Evolutionary conservation across 2,888 invertebrate genomes (phyloP).

Genomic region (Netelia virgata): DNA sequence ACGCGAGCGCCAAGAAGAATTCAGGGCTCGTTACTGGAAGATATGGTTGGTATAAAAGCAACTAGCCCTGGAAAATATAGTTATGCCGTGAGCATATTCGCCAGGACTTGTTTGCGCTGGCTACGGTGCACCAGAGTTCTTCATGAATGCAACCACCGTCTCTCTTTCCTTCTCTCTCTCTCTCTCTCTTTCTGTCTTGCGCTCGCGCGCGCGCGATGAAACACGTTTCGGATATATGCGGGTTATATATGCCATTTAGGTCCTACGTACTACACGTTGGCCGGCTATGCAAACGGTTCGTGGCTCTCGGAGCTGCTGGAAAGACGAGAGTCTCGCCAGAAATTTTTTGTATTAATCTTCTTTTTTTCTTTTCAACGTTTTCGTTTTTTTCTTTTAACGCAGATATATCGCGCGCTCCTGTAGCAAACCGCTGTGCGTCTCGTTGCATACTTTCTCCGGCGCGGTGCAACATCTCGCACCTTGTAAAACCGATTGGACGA

Average conservation of each 20-base stretch:
- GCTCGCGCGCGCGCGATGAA: not conserved
- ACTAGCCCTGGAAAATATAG: slow-evolving; percentile 64
- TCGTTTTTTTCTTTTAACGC: not conserved
- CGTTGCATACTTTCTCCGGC: slow-evolving; percentile 10
- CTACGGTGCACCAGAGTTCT: slow-evolving; percentile 35
- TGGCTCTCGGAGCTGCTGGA: slow-evolving; percentile 7
- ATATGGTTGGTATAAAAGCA: slow-evolving; percentile 65
- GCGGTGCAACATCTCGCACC: slow-evolving; percentile 33
- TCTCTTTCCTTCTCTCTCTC: not conserved
- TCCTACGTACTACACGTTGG: not conserved
- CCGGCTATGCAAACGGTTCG: not conserved
- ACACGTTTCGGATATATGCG: slow-evolving; percentile 44
- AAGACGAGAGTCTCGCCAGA: slow-evolving; percentile 31
- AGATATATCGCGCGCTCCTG: not conserved
- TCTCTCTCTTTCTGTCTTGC: not conserved
- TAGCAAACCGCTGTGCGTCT: not conserved
- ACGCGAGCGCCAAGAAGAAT: slow-evolving; percentile 68
- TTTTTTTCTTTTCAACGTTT: not conserved
- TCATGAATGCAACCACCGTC: slow-evolving; percentile 61
- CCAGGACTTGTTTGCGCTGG: slow-evolving; percentile 1
- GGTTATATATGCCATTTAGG: slow-evolving; percentile 15
- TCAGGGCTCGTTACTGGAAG: slow-evolving; percentile 70
- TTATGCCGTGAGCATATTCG: slow-evolving; percentile 36
- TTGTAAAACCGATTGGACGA: slow-evolving; percentile 28
- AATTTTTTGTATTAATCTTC: slow-evolving; percentile 32